Conservation (phyloP, 2,888 invertebrate species). For the Cerceris ruficornis region DNA sequence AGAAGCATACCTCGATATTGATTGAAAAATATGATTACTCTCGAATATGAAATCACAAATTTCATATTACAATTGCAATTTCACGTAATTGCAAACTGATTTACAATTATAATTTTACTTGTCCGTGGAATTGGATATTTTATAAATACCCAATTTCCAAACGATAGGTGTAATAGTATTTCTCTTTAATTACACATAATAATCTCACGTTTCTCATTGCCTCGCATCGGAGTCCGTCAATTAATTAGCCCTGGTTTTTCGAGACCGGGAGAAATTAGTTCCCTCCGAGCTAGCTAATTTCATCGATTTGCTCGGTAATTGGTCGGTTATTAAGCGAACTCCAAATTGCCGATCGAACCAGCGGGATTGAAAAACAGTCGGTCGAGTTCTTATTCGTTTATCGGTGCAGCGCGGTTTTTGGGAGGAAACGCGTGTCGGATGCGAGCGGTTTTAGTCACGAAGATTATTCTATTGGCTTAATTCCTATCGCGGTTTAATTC, state of each 20-base stretch:
- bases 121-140: too few species aligned
- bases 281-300: constrained; percentile 8
- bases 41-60: too few species aligned
- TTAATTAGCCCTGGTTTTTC: neutral
- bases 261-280: neutral
- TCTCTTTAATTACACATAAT: too few species aligned
- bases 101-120: too few species aligned
- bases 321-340: neutral
- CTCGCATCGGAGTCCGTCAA: too few species aligned
- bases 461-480: constrained; percentile 37
- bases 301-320: constrained; percentile 7
- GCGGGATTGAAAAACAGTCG: constrained; percentile 1
- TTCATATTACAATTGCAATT: too few species aligned
- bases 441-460: neutral
- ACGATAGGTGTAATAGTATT: too few species aligned
- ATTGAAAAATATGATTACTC: too few species aligned
- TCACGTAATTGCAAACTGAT: too few species aligned
- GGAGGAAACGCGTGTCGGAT: neutral
- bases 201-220: too few species aligned
- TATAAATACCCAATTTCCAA: too few species aligned
- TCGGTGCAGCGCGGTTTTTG: constrained; percentile 8
- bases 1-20: too few species aligned
- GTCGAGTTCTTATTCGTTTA: constrained; percentile 10
- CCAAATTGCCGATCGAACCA: constrained; percentile 8
- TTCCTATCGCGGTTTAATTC: constrained; percentile 32